Evolutionary conservation across 1,140 invertebrate species (phyloP).

Genomic region (Cotesia chilonis): DNA sequence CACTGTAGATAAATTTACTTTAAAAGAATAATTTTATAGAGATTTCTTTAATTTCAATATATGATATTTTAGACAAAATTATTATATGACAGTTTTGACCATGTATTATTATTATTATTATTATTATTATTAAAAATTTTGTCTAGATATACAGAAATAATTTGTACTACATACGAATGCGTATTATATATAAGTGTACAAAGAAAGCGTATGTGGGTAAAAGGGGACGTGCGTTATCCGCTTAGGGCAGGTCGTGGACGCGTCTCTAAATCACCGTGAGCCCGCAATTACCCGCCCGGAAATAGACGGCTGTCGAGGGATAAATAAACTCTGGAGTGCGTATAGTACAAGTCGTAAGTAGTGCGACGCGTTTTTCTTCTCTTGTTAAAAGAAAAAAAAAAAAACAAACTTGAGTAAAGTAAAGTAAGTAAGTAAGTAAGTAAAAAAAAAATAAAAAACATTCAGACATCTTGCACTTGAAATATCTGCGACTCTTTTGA

Average conservation of each 20-base stretch:
- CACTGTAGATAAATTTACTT: too few relatives aligned
- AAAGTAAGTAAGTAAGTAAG: too few relatives aligned
- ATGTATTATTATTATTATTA: too few relatives aligned
- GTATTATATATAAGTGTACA: conserved; percentile 7
- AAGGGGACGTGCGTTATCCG: conserved; percentile 18
- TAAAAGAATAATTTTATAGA: too few relatives aligned
- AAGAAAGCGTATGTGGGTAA: background rate
- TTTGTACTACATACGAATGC: background rate
- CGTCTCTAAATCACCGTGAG: conserved; percentile 50
- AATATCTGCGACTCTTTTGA: too few relatives aligned
- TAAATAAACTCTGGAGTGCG: conserved; percentile 48
- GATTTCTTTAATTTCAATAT: too few relatives aligned
- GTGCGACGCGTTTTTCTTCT: conserved; percentile 14
- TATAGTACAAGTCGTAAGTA: background rate
- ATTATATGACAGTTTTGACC: too few relatives aligned
- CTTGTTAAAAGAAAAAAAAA: background rate
- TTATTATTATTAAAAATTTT: too few relatives aligned
- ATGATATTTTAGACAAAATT: too few relatives aligned
- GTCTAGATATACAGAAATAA: background rate
- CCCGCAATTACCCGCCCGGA: conserved; percentile 48
- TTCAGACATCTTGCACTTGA: too few relatives aligned
- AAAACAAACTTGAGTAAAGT: too few relatives aligned
- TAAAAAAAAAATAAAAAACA: too few relatives aligned
- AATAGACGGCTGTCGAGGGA: conserved; percentile 48
- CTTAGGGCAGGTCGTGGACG: conserved; percentile 47